Evolutionary conservation across 1,140 invertebrate genomes (phyloP), one percentile per base, ranked within the genome.

Genomic region (Bombus turneri): DNA sequence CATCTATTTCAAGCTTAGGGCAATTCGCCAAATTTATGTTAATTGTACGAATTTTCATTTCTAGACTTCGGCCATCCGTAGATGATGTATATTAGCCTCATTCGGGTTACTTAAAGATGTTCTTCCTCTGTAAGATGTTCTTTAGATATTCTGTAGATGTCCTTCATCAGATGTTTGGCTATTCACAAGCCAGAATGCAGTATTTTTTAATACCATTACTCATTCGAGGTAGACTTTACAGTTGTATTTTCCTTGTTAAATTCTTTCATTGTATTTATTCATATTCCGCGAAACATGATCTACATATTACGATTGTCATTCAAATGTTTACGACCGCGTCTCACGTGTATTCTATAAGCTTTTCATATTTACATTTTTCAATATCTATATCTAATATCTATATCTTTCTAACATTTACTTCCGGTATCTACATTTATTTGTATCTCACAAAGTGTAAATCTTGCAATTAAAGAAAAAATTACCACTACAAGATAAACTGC

Each of bases 21-120:
- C 94, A 93, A 71, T 87, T 86, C 92, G 94, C 94, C 94, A 95
- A 94, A 92, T 87, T 93, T 93, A 92, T 93, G 92, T 92, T 94
- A 95, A 94, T 94, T 94, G 89, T 91, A 91, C 71, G 84, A 93
- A 94, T 94, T 92, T 92, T 93, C 89, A 91, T 91, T 91, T 91
- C 91, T 92, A 84, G 47, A 53, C 18, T 53, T 8, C 18, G 18
- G 78, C 74, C 37, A 57, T 72, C 57, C 53, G 68, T 31, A 25
- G 34, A 79, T 72, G 62, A 85, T 43, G 47, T 39, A 74, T 76
- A 66, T 83, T 64, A 57, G 18, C 31, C 62, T 34, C 37, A 28
- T 87, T 83, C 64, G 72, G 53, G 28, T 47, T 83, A 64, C 15
- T 4, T 1, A 25, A 34, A 82, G 81, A 39, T 74, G 47, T 34